Evolutionary conservation across 1,140 invertebrate species (phyloP), one percentile per base, ranked within the genome.

Genomic region (Notospermus geniculatus): DNA sequence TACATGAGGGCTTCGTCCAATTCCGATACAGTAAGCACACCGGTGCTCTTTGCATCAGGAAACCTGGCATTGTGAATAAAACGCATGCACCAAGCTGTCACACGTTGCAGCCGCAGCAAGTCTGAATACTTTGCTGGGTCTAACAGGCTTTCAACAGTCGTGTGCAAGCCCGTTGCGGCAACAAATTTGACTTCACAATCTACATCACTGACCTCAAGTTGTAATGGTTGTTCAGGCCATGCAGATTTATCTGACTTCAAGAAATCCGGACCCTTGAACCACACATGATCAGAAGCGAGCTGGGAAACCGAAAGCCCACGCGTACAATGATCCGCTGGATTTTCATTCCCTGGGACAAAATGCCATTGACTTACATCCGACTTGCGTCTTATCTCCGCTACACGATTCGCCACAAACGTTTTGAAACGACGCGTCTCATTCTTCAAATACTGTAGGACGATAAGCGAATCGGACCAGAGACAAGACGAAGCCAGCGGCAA

Each of bases 361-460:
- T 43, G 11, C 39, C 39, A 43, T 19, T 43, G 39, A 11, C 19
- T 43, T 13, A 19, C 11, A 13, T 11, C 11, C 19, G 39, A 43
- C 11, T 43, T 43, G 11, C 19, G 11, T 13, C 39, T 11, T 13
- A 43, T 43, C 19, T 43, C 19, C 11, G 11, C 19, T 19, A 43
- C 39, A 43, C 39, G 39, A 43, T 43, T 43, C 39, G 39, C 39
- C 11, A 43, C 39, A 43, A 43, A 43, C 19, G 39, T 43, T 19
- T 43, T 43, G 11, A 43, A 43, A 43, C 39, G 39, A 11, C 19
- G 11, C 39, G 11, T 43, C 19, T 43, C 39, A 43, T 43, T 43
- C 11, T 43, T 13, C 19, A 43, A 13, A 43, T 43, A 43, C 39
- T 19, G 39, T 43, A 43, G 11, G 19, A 43, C 39, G 19, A 19